These are phyloP conservation scores for Xestia sexstrigata DNA, from an alignment of 2,888 invertebrate species.

Conservation along the genomic window DNA sequence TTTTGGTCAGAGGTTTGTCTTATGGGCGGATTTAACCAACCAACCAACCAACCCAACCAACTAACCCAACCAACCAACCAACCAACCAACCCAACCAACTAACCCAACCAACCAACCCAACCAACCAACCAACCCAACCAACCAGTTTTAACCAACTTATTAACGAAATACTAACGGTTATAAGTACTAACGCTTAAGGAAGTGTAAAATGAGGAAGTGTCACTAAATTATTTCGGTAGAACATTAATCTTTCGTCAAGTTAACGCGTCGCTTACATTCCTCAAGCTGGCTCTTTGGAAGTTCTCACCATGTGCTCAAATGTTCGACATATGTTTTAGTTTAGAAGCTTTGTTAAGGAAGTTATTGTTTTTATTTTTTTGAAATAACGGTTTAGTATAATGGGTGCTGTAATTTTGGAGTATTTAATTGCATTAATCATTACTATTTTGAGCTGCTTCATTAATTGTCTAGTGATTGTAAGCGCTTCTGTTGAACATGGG, in stretches of 20 bases:
- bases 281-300: slow-evolving; percentile 39
- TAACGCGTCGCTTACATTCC: slow-evolving; percentile 38
- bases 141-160: too few species aligned
- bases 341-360: slow-evolving; percentile 23
- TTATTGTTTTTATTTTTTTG: slow-evolving; percentile 34
- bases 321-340: slow-evolving; percentile 50
- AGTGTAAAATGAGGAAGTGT: slow-evolving; percentile 65
- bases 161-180: neutral
- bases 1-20: too few species aligned
- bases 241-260: slow-evolving; percentile 68
- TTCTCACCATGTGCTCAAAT: slow-evolving; percentile 54
- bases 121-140: too few species aligned
- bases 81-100: too few species aligned
- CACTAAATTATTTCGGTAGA: slow-evolving; percentile 58
- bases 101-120: too few species aligned
- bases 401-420: neutral
- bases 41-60: too few species aligned
- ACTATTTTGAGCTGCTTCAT: neutral
- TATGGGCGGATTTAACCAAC: too few species aligned
- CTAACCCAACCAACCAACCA: too few species aligned
- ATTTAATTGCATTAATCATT: neutral
- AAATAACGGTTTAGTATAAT: neutral
- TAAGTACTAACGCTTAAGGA: slow-evolving; percentile 50
- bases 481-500: neutral
- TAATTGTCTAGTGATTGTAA: neutral